Evolutionary conservation across 2,113 vertebrate species (phyloP).

Genomic region (Columbina picui): DNA sequence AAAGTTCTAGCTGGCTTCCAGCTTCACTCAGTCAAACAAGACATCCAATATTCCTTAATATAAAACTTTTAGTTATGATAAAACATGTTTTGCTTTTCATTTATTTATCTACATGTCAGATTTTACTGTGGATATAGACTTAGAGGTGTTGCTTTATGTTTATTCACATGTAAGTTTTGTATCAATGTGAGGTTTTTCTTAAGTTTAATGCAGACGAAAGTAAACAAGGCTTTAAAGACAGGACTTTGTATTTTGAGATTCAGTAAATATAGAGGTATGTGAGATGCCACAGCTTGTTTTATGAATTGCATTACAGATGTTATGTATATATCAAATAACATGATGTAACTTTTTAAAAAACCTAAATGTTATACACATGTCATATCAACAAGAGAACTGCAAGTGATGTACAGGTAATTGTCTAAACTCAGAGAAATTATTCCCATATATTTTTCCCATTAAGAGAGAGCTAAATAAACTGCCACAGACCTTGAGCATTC

Average conservation of each 20-base stretch:
- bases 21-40: conserved; percentile 20
- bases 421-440: neutral
- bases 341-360: neutral
- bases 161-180: neutral
- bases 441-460: neutral
- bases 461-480: neutral
- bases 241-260: neutral
- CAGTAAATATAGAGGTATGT: neutral
- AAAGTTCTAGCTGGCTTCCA: conserved; percentile 57
- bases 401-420: neutral
- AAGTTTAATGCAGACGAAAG: neutral
- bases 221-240: neutral
- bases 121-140: neutral
- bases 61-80: neutral
- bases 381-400: conserved; percentile 2
- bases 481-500: neutral
- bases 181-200: neutral
- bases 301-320: neutral
- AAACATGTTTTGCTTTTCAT: neutral
- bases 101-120: neutral
- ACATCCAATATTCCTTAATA: conserved; percentile 11
- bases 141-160: neutral
- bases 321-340: neutral
- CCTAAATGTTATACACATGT: neutral
- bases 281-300: neutral